Evolutionary conservation across 2,113 vertebrate species (phyloP).

Genomic region (Accipiter virgatus): DNA sequence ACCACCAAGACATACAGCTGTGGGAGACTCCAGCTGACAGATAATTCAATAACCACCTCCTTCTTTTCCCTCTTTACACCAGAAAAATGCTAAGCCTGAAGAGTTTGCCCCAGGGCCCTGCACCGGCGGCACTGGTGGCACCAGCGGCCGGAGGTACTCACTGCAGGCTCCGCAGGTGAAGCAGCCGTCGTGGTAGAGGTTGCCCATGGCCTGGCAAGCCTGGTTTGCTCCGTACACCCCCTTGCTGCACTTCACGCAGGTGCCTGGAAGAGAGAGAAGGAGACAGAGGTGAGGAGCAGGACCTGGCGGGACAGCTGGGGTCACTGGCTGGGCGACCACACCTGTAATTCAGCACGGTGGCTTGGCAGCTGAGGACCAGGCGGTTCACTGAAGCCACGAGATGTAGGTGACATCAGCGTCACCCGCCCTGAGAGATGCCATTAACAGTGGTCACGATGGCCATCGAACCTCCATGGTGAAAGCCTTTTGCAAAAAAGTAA

Average conservation of each 20-base stretch:
- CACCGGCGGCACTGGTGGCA: not conserved
- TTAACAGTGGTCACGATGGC: rapidly evolving
- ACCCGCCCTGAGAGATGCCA: not conserved
- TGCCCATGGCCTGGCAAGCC: constrained; percentile 97
- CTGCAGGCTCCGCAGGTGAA: constrained; percentile 97
- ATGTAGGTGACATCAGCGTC: rapidly evolving
- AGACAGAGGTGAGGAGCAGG: not conserved
- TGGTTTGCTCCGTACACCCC: constrained; percentile 89
- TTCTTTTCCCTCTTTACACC: not conserved
- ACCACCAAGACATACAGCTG: not conserved
- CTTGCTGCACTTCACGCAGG: constrained; percentile 91
- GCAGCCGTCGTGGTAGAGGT: constrained; percentile 91
- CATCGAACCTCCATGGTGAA: rapidly evolving
- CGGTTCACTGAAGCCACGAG: not conserved
- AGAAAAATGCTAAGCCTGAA: not conserved
- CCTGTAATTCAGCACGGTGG: not conserved
- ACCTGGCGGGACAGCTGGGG: rapidly evolving
- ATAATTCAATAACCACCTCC: not conserved
- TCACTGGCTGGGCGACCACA: not conserved
- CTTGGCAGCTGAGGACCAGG: not conserved
- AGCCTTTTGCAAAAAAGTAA: not conserved
- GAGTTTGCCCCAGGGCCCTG: not conserved
- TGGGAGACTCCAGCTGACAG: not conserved
- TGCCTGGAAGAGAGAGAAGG: constrained; percentile 72
- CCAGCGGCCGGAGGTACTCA: constrained; percentile 72